These are phyloP conservation scores for Drosophila sechellia DNA, from an alignment of 1,140 invertebrate species.

Conservation along the genomic window DNA sequence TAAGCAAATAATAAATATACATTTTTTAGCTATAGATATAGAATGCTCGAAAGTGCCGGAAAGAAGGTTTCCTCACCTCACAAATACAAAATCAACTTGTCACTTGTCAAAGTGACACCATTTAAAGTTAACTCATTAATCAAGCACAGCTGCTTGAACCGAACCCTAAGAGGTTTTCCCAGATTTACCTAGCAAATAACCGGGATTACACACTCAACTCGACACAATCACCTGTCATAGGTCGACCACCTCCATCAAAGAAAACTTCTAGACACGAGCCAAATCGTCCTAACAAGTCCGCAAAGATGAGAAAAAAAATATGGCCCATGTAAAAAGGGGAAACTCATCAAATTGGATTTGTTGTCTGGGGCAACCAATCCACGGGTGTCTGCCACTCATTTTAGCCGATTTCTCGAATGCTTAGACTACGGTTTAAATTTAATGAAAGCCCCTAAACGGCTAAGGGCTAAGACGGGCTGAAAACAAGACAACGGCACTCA, in stretches of 20 bases:
- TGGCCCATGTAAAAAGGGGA: slow-evolving; percentile 13
- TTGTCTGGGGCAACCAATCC: slow-evolving; percentile 55
- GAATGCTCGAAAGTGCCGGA: too few relatives aligned
- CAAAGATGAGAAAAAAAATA: slow-evolving; percentile 21
- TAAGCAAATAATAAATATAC: neutral
- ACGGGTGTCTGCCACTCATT: slow-evolving; percentile 30
- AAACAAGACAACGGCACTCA: neutral
- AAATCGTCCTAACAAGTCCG: slow-evolving; percentile 25
- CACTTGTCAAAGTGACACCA: slow-evolving; percentile 26
- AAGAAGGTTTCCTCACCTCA: neutral
- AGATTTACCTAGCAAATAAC: slow-evolving; percentile 41
- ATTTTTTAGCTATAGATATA: neutral
- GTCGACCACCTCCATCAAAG: slow-evolving; percentile 23
- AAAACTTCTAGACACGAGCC: slow-evolving; percentile 10
- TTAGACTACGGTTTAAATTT: slow-evolving; percentile 65
- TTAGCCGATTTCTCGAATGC: slow-evolving; percentile 35
- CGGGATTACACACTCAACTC: slow-evolving; percentile 28
- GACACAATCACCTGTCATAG: slow-evolving; percentile 37
- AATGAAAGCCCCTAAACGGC: slow-evolving; percentile 61
- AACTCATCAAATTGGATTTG: slow-evolving; percentile 77
- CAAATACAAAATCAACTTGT: slow-evolving; percentile 28
- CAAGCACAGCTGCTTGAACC: slow-evolving; percentile 15
- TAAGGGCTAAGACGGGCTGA: slow-evolving; percentile 1
- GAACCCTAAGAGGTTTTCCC: slow-evolving; percentile 14
- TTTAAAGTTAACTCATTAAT: slow-evolving; percentile 39